phyloP scores from a whole-genome alignment of 1,140 invertebrate genomes.

The Asobara japonica region DNA sequence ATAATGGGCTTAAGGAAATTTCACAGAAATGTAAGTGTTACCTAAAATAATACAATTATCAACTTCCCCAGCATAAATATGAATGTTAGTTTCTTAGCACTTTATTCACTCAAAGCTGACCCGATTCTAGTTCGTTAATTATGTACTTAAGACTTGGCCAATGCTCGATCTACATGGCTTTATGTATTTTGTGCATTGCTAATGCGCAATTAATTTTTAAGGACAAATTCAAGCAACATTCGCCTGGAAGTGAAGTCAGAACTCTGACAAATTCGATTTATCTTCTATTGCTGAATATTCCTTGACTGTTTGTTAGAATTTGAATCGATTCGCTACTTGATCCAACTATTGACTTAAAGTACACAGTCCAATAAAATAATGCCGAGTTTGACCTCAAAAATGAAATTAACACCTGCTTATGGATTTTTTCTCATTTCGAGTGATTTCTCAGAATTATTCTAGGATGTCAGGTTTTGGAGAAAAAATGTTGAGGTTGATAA shows the following conservation, averaged over 20 bases:
- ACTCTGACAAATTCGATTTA: not conserved
- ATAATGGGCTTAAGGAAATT: not conserved
- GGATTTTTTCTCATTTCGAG: too few relatives aligned
- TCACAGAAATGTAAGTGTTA: not conserved
- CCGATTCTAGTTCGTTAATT: not conserved
- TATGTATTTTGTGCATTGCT: not conserved
- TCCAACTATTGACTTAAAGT: not conserved
- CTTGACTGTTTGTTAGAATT: not conserved
- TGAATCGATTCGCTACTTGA: not conserved
- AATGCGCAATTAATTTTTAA: not conserved
- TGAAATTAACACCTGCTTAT: too few relatives aligned
- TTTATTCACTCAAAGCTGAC: not conserved
- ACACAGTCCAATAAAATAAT: not conserved
- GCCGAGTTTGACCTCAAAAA: too few relatives aligned
- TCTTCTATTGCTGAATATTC: not conserved
- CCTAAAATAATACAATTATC: slow-evolving; percentile 5
- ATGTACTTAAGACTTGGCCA: not conserved
- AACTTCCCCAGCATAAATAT: not conserved
- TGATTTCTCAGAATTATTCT: too few relatives aligned
- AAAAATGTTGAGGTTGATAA: too few relatives aligned
- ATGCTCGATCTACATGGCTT: not conserved
- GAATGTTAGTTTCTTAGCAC: slow-evolving; percentile 2
- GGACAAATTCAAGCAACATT: not conserved
- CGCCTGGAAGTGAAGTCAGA: not conserved
- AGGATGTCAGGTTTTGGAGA: too few relatives aligned